phyloP scores from a whole-genome alignment of 2,797 vertebrate genomes.

The Hephaestus fuliginosus region DNA sequence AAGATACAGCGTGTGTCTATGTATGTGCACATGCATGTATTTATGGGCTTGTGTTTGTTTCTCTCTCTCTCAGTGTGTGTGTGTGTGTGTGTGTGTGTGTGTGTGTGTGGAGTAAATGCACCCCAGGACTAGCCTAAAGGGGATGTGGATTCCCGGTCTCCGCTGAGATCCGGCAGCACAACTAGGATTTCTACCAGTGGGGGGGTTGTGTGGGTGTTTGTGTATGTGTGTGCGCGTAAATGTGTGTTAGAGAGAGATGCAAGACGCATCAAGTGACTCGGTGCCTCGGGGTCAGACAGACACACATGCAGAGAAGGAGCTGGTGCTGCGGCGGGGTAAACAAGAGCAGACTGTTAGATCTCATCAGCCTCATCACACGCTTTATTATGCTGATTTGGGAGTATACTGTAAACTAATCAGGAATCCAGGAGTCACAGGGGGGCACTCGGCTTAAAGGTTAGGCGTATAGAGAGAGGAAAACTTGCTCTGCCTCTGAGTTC shows the following conservation, averaged over 20 bases:
- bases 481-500: constrained; percentile 61
- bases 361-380: constrained; percentile 82
- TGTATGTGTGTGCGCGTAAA: constrained; percentile 46
- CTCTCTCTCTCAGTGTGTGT: constrained; percentile 17
- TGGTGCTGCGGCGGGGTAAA: constrained; percentile 80
- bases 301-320: constrained; percentile 76
- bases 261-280: constrained; percentile 83
- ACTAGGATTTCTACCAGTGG: constrained; percentile 78
- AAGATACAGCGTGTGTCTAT: constrained; percentile 70
- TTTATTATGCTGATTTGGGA: constrained; percentile 85
- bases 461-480: constrained; percentile 62
- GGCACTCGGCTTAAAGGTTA: constrained; percentile 82
- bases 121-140: constrained; percentile 89
- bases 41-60: constrained; percentile 61
- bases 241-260: constrained; percentile 71
- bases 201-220: constrained; percentile 44
- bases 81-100: constrained; percentile 45
- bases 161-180: constrained; percentile 80
- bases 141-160: constrained; percentile 84
- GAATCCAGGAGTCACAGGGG: constrained; percentile 72
- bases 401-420: constrained; percentile 86
- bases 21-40: constrained; percentile 51
- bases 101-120: constrained; percentile 77
- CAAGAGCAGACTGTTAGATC: constrained; percentile 84
- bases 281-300: constrained; percentile 86